A percentile compares a stretch with the other conserved stretches of the same genome.
Conservation (phyloP, 2,888 invertebrate genomes). For the Bugulina stolonifera region DNA sequence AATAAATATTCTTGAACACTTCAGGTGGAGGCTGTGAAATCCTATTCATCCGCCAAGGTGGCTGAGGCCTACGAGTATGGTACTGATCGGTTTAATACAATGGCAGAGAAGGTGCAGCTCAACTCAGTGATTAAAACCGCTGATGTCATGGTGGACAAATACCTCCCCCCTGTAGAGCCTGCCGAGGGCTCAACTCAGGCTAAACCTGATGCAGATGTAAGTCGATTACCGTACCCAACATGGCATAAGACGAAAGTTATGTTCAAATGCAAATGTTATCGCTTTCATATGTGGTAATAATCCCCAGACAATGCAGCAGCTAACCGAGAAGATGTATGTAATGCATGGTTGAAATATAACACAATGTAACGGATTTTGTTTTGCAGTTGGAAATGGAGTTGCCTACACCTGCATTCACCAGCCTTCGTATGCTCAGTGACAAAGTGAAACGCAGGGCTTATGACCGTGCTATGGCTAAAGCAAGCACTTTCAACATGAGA, state of each 20-base stretch:
- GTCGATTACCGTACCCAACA: too few relatives aligned
- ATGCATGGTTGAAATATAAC: too few relatives aligned
- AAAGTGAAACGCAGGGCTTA: conserved; percentile 15
- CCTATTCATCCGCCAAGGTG: not conserved
- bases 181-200: not conserved
- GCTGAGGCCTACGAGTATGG: not conserved
- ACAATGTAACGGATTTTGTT: too few relatives aligned
- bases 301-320: too few relatives aligned
- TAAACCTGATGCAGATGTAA: not conserved
- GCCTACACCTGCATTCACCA: not conserved
- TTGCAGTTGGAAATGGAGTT: not conserved
- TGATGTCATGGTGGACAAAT: not conserved
- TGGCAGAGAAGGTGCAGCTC: not conserved
- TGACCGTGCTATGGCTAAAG: conserved; percentile 3
- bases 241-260: too few relatives aligned
- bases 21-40: conserved; percentile 5
- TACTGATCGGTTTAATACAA: not conserved
- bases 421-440: not conserved
- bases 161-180: not conserved
- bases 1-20: not conserved
- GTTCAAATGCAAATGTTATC: too few relatives aligned
- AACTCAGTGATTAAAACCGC: not conserved
- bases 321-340: too few relatives aligned
- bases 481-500: not conserved
- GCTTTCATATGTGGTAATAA: too few relatives aligned